Evolutionary conservation across 23 tunicate species (phyloP).

Genomic region (Botrylloides violaceus): DNA sequence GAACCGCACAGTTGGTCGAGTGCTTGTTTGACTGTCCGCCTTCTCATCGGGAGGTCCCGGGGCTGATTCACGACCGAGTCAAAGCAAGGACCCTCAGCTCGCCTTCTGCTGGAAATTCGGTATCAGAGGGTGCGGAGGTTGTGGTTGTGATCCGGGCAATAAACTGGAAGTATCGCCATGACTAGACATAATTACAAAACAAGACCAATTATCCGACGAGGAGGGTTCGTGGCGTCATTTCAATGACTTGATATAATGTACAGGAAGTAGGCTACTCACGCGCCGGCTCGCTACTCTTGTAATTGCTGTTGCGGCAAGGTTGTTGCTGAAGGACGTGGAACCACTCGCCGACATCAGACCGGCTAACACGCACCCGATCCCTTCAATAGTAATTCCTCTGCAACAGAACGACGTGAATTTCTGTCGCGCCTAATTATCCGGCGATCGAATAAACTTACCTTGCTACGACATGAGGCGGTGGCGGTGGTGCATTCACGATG

Average conservation of each 20-base stretch:
- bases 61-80: too few species aligned
- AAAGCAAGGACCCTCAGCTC: too few species aligned
- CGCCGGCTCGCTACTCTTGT: slow-evolving; percentile 13
- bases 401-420: too few species aligned
- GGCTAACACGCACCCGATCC: slow-evolving; percentile 6
- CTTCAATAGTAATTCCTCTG: slow-evolving; percentile 18
- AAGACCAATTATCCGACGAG: not conserved
- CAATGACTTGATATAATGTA: not conserved
- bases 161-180: too few species aligned
- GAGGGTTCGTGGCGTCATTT: not conserved
- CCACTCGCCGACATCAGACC: slow-evolving; percentile 15
- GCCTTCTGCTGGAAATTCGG: too few species aligned
- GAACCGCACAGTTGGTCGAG: too few species aligned
- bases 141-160: too few species aligned
- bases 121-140: too few species aligned
- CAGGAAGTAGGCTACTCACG: not conserved
- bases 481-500: slow-evolving; percentile 8
- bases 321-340: slow-evolving; percentile 9
- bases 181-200: too few species aligned
- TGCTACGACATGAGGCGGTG: slow-evolving; percentile 7
- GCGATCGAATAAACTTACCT: not conserved
- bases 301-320: slow-evolving; percentile 7
- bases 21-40: too few species aligned
- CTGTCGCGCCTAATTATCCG: too few species aligned
- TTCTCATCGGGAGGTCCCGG: too few species aligned